Percentiles rank a stretch among this genome's conserved stretches.
Conservation (phyloP, 2,888 invertebrate species). For the Tribolium freemani region DNA sequence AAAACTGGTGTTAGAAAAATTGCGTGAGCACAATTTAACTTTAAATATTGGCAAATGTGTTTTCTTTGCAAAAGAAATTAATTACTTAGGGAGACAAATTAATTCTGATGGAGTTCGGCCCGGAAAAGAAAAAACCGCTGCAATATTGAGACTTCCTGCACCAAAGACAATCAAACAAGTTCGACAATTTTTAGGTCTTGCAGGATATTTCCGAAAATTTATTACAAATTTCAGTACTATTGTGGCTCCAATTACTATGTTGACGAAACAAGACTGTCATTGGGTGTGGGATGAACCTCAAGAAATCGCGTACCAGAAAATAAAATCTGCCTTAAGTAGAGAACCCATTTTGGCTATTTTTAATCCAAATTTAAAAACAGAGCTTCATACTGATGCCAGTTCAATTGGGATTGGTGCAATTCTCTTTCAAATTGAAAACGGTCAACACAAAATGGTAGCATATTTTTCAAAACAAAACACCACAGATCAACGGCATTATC, state of each 20-base stretch:
- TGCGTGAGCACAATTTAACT: slow-evolving; percentile 43
- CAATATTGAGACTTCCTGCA: slow-evolving; percentile 39
- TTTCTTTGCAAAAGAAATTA: slow-evolving; percentile 43
- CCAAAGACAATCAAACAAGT: slow-evolving; percentile 46
- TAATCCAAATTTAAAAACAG: slow-evolving; percentile 45
- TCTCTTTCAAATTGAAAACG: slow-evolving; percentile 51
- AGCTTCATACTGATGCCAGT: slow-evolving; percentile 56
- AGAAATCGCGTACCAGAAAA: too few relatives aligned
- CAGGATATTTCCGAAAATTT: too few relatives aligned
- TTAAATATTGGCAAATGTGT: slow-evolving; percentile 47
- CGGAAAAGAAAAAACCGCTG: slow-evolving; percentile 43
- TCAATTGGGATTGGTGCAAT: slow-evolving; percentile 52
- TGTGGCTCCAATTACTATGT: slow-evolving; percentile 44
- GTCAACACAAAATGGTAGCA: slow-evolving; percentile 43
- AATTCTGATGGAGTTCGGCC: slow-evolving; percentile 46
- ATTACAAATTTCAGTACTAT: too few relatives aligned
- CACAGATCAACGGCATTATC: slow-evolving; percentile 53
- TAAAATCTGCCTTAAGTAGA: too few relatives aligned
- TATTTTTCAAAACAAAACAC: slow-evolving; percentile 52
- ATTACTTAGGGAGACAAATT: slow-evolving; percentile 49
- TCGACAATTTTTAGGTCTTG: slow-evolving; percentile 49
- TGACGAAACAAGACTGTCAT: too few relatives aligned
- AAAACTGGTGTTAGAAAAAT: slow-evolving; percentile 29
- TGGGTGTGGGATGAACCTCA: too few relatives aligned
- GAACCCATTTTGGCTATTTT: slow-evolving; percentile 54